Evolutionary conservation across 2,888 invertebrate genomes (phyloP), one percentile per base, ranked within the genome.

Genomic region (Apantesis nais): DNA sequence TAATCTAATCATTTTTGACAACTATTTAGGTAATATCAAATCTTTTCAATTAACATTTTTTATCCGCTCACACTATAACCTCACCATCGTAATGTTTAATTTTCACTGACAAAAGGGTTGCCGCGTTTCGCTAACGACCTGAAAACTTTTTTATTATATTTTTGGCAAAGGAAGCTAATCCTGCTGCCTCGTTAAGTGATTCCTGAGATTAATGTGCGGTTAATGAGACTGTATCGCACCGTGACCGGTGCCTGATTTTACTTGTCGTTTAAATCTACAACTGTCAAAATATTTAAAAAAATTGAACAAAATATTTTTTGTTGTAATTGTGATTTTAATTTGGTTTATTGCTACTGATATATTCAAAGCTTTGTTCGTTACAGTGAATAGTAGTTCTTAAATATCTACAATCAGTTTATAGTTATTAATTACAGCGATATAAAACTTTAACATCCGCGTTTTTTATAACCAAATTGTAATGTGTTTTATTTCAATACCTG

Each of bases 111-210:
- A 82, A 82, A 82, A 82, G 82, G 83, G 81, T 81, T 82, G 82
- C 87, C 87, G 88, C 89, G 83, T 83, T 85, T 81, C 81, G 87
- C 89, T 91, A 90, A 90, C 90, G 90, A 90, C 80, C 83, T 83
- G 74, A 79, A 83, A 82, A 79, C 78, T 85, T 86, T 86, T 88
- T 88, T 88, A 84, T 83, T 80, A 77, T 77, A 79, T 86, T 88
- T 88, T 87, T 82, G 82, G 79, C 83, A 73, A 77, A 80, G 82
- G 78, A 84, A 84, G 84, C 85, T 90, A 90, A 90, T 88, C 89
- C 82, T 74, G 74, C 76, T 75, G 84, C 83, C 85, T 89, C 88
- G 91, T 90, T 92, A 90, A 91, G 89, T 92, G 90, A 92, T 92
- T 90, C 82, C 73, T 72, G 79, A 88, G 89, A 91, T 91, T 90